Conservation (phyloP, 1,140 invertebrate genomes). For the Diachasmimorpha longicaudata region DNA sequence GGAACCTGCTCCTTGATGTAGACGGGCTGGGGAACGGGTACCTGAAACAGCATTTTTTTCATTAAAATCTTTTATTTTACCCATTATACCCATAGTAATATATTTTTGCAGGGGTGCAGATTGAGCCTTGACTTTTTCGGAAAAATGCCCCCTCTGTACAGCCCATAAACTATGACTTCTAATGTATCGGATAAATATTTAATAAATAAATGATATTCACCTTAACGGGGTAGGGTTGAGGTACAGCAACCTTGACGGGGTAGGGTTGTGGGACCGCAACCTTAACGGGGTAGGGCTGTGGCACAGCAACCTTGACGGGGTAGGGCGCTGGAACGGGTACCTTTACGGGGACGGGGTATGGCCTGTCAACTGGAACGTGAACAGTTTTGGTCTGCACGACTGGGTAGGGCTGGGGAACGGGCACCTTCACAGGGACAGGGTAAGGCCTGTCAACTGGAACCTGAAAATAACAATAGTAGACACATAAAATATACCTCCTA, state of each 20-base stretch:
- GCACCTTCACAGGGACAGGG: constrained; percentile 56
- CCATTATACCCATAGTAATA: too few species aligned
- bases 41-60: constrained; percentile 25
- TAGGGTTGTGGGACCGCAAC: constrained; percentile 39
- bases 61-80: not conserved
- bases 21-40: constrained; percentile 37
- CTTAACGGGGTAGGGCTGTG: constrained; percentile 45
- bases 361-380: constrained; percentile 54
- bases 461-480: constrained; percentile 37
- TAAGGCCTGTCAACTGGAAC: constrained; percentile 58
- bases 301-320: constrained; percentile 48
- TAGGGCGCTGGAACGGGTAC: constrained; percentile 55
- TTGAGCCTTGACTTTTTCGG: too few species aligned
- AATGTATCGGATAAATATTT: too few species aligned
- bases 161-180: too few species aligned
- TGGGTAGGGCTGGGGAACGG: constrained; percentile 55
- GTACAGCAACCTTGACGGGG: constrained; percentile 22
- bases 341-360: constrained; percentile 54
- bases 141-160: too few species aligned
- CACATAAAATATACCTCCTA: too few species aligned
- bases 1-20: constrained; percentile 25
- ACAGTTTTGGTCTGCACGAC: constrained; percentile 55
- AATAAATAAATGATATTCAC: not conserved
- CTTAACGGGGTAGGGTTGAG: not conserved
- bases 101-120: too few species aligned